phyloP scores from a whole-genome alignment of 1,140 invertebrate species.

The Euwallacea similis region DNA sequence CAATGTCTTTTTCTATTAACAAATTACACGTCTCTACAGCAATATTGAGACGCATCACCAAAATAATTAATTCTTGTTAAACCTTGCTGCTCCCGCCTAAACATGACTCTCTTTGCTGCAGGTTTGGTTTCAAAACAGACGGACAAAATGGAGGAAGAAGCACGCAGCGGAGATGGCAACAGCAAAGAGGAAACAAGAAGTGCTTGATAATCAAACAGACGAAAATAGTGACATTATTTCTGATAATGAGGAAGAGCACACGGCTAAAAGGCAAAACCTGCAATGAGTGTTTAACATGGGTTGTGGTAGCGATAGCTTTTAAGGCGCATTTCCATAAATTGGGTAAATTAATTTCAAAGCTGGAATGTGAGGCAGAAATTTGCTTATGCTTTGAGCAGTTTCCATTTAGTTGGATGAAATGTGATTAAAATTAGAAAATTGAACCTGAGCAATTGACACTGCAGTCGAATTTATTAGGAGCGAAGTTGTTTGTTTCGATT shows the following conservation, averaged over 20 bases:
- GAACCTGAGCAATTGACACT: neutral
- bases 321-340: neutral
- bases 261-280: constrained; percentile 50
- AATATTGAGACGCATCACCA: no score
- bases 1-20: no score
- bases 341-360: neutral
- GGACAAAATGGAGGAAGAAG: constrained; percentile 99
- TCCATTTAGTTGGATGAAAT: no score
- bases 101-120: constrained; percentile 58
- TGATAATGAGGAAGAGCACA: constrained; percentile 52
- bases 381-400: no score
- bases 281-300: constrained; percentile 43
- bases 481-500: neutral
- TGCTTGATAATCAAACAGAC: constrained; percentile 70
- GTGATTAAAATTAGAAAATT: no score
- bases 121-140: constrained; percentile 99
- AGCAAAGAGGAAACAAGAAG: constrained; percentile 94
- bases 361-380: neutral
- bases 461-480: neutral
- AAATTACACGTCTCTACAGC: no score
- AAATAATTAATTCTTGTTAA: no score
- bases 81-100: no score
- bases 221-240: constrained; percentile 54
- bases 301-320: no score
- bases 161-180: constrained; percentile 99